These are phyloP conservation scores for Drosophila pegasa DNA, from an alignment of 2,888 invertebrate genomes.

Conservation along the genomic window DNA sequence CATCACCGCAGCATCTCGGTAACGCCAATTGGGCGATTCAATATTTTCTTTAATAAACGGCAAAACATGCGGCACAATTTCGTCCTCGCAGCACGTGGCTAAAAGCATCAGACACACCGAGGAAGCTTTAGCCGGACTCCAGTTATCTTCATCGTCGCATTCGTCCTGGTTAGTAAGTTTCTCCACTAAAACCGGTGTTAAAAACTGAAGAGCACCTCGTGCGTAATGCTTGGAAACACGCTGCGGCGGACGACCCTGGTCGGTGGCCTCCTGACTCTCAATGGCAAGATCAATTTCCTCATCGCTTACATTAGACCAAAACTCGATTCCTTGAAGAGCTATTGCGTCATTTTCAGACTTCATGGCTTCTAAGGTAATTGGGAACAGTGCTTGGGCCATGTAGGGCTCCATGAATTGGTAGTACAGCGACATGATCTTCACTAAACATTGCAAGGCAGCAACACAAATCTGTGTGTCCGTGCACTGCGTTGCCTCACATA, in stretches of 20 bases:
- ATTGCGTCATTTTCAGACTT: conserved; percentile 98
- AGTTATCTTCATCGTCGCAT: conserved; percentile 98
- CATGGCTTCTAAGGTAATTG: conserved; percentile 99
- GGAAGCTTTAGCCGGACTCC: conserved; percentile 99
- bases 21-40: conserved; percentile 95
- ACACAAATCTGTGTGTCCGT: conserved; percentile 96
- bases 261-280: conserved; percentile 97
- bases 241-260: conserved; percentile 96
- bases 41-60: conserved; percentile 99
- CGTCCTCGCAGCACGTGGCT: conserved; percentile 98
- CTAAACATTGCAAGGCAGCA: conserved; percentile 98
- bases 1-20: conserved; percentile 98
- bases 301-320: conserved; percentile 99
- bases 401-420: conserved; percentile 99
- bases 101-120: conserved; percentile 99
- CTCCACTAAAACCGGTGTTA: conserved; percentile 97
- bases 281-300: conserved; percentile 98
- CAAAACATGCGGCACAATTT: conserved; percentile 96
- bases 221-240: conserved; percentile 98
- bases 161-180: conserved; percentile 98
- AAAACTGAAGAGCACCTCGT: conserved; percentile 97
- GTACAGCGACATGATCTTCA: conserved; percentile 98
- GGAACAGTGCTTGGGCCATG: conserved; percentile 98
- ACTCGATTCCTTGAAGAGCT: conserved; percentile 99
- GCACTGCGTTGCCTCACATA: conserved; percentile 99